These are phyloP conservation scores for Drosophila rhopaloa DNA, from an alignment of 1,140 invertebrate species.

Conservation along the genomic window DNA sequence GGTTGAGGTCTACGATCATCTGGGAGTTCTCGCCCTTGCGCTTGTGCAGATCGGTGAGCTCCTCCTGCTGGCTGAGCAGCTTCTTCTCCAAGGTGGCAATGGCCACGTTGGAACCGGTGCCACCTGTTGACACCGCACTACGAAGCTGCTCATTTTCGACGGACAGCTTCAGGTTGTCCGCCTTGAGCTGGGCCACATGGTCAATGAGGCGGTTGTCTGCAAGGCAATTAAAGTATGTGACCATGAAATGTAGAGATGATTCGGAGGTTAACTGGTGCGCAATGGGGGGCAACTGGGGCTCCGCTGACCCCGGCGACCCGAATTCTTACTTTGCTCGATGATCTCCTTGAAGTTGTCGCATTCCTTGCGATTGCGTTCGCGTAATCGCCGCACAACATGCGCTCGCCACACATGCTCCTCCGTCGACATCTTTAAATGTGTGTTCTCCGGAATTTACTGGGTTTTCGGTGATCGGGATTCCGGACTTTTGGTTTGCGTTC, in stretches of 20 bases:
- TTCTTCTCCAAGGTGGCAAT: slow-evolving; percentile 92
- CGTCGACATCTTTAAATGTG: slow-evolving; percentile 50
- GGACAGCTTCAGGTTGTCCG: slow-evolving; percentile 93
- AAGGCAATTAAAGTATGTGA: slow-evolving; percentile 29
- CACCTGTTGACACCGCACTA: slow-evolving; percentile 78
- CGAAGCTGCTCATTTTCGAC: slow-evolving; percentile 93
- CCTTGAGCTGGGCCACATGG: slow-evolving; percentile 90
- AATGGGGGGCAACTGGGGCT: slow-evolving; percentile 2
- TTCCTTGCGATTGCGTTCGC: slow-evolving; percentile 87
- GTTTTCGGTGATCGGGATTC: slow-evolving; percentile 7
- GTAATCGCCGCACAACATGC: slow-evolving; percentile 86
- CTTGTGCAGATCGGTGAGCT: slow-evolving; percentile 94
- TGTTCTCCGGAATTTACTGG: slow-evolving; percentile 16
- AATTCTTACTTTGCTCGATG: slow-evolving; percentile 87
- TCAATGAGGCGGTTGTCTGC: slow-evolving; percentile 95
- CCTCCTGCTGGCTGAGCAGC: slow-evolving; percentile 94
- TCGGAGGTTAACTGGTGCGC: slow-evolving; percentile 20
- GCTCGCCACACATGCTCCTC: slow-evolving; percentile 86
- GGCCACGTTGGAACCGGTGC: slow-evolving; percentile 72
- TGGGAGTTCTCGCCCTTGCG: slow-evolving; percentile 96
- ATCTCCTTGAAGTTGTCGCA: slow-evolving; percentile 87
- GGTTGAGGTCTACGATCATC: slow-evolving; percentile 95
- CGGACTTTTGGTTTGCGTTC: slow-evolving; percentile 3
- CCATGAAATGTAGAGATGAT: slow-evolving; percentile 10
- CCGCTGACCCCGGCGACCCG: background rate